These are phyloP conservation scores for Tragulus kanchil DNA, from an alignment of 2,113 vertebrate species.

Conservation along the genomic window DNA sequence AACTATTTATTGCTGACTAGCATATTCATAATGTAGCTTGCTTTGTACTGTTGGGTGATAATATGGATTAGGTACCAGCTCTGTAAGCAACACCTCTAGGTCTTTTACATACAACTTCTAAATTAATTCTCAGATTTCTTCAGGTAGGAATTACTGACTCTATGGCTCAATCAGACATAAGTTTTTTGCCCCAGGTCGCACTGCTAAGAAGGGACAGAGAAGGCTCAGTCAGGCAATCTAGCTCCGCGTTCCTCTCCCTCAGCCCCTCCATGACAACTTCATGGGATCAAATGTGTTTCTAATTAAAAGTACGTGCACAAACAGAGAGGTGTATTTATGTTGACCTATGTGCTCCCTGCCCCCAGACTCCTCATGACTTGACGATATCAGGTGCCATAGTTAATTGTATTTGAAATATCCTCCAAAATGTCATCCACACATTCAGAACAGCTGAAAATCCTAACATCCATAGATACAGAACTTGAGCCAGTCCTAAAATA, in stretches of 20 bases:
- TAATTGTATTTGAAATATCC: not conserved
- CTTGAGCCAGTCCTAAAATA: constrained; percentile 33
- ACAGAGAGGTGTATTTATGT: not conserved
- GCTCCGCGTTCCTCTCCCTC: not conserved
- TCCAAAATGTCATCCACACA: not conserved
- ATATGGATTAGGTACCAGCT: not conserved
- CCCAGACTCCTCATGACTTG: not conserved
- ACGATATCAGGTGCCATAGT: not conserved
- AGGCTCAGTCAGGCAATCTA: not conserved
- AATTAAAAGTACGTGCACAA: not conserved
- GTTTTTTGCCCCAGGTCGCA: not conserved
- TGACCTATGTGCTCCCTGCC: not conserved
- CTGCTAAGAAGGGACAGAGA: not conserved
- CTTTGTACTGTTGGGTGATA: not conserved
- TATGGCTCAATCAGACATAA: not conserved
- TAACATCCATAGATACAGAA: not conserved
- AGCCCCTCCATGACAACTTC: not conserved
- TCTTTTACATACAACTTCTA: not conserved
- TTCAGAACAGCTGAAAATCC: constrained; percentile 25
- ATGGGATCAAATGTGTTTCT: not conserved
- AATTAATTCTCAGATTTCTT: not conserved
- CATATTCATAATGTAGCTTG: not conserved
- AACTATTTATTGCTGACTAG: not conserved
- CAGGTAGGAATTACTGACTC: not conserved
- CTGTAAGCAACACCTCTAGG: not conserved